A percentile compares a stretch with the other conserved stretches of the same genome.
These are phyloP conservation scores for Caenorhabditis auriculariae DNA, from an alignment of 2,888 invertebrate species.

Conservation along the genomic window DNA sequence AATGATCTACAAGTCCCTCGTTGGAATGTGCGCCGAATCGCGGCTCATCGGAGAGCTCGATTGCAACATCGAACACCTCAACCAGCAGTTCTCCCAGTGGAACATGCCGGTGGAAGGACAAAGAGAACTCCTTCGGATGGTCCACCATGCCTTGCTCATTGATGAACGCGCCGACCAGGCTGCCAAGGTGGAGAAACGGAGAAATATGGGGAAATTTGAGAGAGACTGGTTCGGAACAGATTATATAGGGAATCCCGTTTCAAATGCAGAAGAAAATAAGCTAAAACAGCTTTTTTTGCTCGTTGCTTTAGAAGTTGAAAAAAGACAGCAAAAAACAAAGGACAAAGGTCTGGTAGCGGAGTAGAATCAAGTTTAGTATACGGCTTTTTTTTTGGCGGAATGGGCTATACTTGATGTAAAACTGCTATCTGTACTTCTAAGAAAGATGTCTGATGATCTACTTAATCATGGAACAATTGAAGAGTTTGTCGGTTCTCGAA, in stretches of 20 bases:
- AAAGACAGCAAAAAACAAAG: no score
- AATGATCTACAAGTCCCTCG: conserved; percentile 70
- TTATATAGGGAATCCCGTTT: neutral
- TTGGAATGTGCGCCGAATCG: conserved; percentile 29
- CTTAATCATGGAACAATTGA: no score
- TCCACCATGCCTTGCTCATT: conserved; percentile 51
- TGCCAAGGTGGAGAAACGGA: conserved; percentile 40
- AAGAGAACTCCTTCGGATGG: conserved; percentile 45
- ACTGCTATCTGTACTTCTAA: no score
- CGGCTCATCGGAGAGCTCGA: conserved; percentile 36
- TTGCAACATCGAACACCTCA: conserved; percentile 26
- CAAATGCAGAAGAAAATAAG: neutral
- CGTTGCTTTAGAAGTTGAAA: neutral
- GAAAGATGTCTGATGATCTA: no score
- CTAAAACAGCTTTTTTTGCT: neutral
- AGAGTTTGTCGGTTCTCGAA: no score
- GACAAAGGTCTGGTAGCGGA: no score
- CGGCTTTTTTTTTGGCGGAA: no score
- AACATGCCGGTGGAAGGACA: conserved; percentile 37
- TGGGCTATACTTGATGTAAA: no score
- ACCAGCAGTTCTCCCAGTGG: conserved; percentile 40
- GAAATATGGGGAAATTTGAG: neutral
- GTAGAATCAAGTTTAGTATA: no score
- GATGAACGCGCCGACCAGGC: conserved; percentile 71
- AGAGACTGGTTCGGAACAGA: neutral